Percentiles rank a stretch among this genome's conserved stretches.
Conservation (phyloP, 1,140 invertebrate genomes). For the Cataglyphis hispanica region DNA sequence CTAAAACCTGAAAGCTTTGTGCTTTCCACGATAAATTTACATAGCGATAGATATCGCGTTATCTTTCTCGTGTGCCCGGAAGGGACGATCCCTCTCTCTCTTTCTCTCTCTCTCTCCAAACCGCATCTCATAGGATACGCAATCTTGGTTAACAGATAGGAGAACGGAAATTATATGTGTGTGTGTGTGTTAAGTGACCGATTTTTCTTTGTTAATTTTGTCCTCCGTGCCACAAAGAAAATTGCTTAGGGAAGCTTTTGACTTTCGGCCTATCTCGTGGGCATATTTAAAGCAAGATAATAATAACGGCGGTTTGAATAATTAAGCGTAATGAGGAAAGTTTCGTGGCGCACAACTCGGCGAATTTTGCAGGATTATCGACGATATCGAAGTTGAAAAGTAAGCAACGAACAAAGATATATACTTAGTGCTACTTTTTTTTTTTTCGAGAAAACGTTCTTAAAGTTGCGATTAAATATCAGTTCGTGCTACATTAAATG, state of each 20-base stretch:
- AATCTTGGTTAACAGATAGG: constrained; percentile 14
- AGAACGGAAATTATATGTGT: background rate
- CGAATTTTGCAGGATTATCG: constrained; percentile 47
- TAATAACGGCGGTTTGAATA: constrained; percentile 44
- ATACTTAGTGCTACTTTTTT: background rate
- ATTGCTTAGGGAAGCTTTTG: constrained; percentile 48
- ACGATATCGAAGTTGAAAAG: constrained; percentile 15
- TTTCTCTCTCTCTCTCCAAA: constrained; percentile 5
- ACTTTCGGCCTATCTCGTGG: constrained; percentile 16
- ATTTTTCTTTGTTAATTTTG: constrained; percentile 6
- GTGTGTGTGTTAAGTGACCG: background rate
- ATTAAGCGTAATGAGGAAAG: constrained; percentile 55
- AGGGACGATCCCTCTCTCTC: constrained; percentile 1
- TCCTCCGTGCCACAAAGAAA: background rate
- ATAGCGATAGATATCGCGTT: constrained; percentile 68
- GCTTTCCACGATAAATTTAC: constrained; percentile 70
- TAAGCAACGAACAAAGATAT: background rate
- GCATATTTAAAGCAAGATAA: constrained; percentile 38
- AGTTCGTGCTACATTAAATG: background rate
- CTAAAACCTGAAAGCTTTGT: constrained; percentile 74
- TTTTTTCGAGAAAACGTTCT: background rate
- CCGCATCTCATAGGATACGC: background rate
- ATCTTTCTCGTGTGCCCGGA: constrained; percentile 51
- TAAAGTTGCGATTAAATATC: background rate
- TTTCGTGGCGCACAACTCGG: background rate